These are phyloP conservation scores for Phallusia fumigata DNA, from an alignment of 23 tunicate genomes.

Conservation along the genomic window DNA sequence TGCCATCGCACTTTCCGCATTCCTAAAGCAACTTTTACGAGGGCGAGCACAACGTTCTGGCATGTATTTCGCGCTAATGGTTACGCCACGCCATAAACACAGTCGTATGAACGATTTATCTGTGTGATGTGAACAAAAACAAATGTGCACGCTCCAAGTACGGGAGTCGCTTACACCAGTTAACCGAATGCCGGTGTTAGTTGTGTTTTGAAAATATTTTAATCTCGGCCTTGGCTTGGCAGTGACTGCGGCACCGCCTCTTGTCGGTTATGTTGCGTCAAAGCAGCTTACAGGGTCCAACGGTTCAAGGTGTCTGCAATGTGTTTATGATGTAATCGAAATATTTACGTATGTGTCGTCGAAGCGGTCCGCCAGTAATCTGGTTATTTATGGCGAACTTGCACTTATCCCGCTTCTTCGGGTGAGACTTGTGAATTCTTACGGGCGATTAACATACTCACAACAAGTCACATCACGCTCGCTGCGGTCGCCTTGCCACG, in stretches of 20 bases:
- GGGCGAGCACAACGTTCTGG: background rate
- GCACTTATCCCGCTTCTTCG: slow-evolving; percentile 9
- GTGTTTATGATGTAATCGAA: slow-evolving; percentile 9
- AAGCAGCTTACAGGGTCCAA: slow-evolving; percentile 7
- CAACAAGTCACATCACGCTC: slow-evolving; percentile 6
- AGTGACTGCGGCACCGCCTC: slow-evolving; percentile 10
- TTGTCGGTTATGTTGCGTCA: slow-evolving; percentile 9
- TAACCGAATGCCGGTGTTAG: slow-evolving; percentile 6
- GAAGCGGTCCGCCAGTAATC: slow-evolving; percentile 7
- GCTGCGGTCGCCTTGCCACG: background rate
- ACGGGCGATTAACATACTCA: slow-evolving; percentile 5
- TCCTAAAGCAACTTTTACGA: background rate
- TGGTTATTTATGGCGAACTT: slow-evolving; percentile 7
- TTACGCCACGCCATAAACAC: slow-evolving; percentile 8
- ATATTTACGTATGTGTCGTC: slow-evolving; percentile 9
- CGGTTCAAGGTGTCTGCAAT: slow-evolving; percentile 7
- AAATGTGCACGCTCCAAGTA: background rate
- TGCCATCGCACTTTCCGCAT: no score
- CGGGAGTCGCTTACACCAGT: background rate
- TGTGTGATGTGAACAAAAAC: slow-evolving; percentile 9
- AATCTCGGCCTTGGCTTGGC: slow-evolving; percentile 8
- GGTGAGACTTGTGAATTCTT: slow-evolving; percentile 15
- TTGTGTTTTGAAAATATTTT: slow-evolving; percentile 1
- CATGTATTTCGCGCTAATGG: background rate
- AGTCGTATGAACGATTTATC: background rate